Percentiles rank a stretch among this genome's conserved stretches.
Evolutionary conservation across 2,888 invertebrate species (phyloP).

Genomic region (Drosophila subsilvestris): DNA sequence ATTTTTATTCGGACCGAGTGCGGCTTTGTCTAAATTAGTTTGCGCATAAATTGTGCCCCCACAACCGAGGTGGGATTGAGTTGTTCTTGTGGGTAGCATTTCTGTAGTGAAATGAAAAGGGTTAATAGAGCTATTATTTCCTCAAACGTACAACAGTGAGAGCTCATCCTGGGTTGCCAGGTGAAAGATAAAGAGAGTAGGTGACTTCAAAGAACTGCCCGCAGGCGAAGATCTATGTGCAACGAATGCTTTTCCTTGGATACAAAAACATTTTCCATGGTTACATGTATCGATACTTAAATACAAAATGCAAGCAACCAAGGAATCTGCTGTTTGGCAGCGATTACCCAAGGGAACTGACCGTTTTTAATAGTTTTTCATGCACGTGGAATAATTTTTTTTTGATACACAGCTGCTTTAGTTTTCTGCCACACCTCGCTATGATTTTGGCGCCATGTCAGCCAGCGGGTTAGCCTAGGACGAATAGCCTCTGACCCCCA

Average conservation of each 20-base stretch:
- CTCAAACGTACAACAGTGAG: not conserved
- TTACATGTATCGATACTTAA: not conserved
- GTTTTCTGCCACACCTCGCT: conserved; percentile 20
- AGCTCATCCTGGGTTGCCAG: not conserved
- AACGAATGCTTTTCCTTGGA: not conserved
- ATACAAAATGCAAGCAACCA: too few relatives aligned
- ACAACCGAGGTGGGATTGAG: conserved; percentile 31
- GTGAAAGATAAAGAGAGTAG: not conserved
- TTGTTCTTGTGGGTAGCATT: not conserved
- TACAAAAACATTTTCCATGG: not conserved
- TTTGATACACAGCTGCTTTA: not conserved
- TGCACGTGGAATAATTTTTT: not conserved
- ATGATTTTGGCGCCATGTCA: conserved; percentile 49
- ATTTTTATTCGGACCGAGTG: conserved; percentile 57
- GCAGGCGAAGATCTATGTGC: not conserved
- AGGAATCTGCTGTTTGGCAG: too few relatives aligned
- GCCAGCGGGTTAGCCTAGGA: conserved; percentile 46
- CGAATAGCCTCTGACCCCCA: conserved; percentile 33
- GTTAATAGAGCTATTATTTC: not conserved
- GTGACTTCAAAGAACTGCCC: not conserved
- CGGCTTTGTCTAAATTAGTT: conserved; percentile 65
- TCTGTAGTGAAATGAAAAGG: not conserved
- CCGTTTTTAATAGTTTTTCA: not conserved
- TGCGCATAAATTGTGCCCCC: conserved; percentile 61
- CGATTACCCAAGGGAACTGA: not conserved